These are phyloP conservation scores for Hoplodrina blanda DNA, from an alignment of 2,888 invertebrate species.

Conservation along the genomic window DNA sequence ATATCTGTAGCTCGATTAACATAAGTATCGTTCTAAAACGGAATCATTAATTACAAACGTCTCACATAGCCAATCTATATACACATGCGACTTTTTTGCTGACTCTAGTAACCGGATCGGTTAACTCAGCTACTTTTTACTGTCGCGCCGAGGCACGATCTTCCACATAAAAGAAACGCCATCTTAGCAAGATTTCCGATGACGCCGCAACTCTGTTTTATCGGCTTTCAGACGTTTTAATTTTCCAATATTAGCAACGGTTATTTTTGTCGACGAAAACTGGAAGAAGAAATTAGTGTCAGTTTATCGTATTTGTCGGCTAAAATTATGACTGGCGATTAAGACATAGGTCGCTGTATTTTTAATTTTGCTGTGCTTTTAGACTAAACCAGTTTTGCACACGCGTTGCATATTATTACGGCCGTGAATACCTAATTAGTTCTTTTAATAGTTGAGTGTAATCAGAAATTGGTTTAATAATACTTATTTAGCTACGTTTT, in stretches of 20 bases:
- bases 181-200: constrained; percentile 65
- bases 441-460: not conserved
- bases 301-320: constrained; percentile 1
- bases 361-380: not conserved
- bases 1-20: constrained; percentile 38
- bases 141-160: constrained; percentile 66
- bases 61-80: constrained; percentile 48
- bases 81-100: constrained; percentile 60
- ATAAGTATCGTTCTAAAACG: constrained; percentile 50
- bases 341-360: not conserved
- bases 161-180: constrained; percentile 70
- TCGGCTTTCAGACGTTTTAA: constrained; percentile 56
- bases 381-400: not conserved
- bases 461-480: constrained; percentile 1
- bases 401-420: not conserved
- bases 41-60: constrained; percentile 54
- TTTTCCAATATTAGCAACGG: constrained; percentile 43
- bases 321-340: constrained; percentile 8
- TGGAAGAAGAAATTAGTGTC: constrained; percentile 26
- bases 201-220: constrained; percentile 62
- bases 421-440: not conserved
- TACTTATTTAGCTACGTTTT: constrained; percentile 1
- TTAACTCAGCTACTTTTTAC: constrained; percentile 71
- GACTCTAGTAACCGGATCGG: constrained; percentile 64
- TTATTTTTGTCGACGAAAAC: constrained; percentile 32